Evolutionary conservation across 2,797 vertebrate genomes (phyloP).

Genomic region (Lemur catta): DNA sequence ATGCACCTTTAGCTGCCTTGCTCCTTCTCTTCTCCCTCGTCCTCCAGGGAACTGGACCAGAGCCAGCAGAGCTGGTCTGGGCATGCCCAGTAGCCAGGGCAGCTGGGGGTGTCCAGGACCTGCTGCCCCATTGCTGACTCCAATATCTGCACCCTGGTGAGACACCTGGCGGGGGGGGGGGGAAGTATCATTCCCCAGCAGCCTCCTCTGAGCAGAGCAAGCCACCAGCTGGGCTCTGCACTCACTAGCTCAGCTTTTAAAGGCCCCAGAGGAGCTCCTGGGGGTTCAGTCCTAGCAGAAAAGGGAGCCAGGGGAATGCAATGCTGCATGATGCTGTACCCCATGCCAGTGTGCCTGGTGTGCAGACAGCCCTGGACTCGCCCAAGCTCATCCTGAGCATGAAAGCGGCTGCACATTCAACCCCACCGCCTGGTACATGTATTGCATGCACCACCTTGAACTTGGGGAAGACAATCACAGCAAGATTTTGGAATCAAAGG

Average conservation of each 20-base stretch:
- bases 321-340: not conserved
- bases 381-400: not conserved
- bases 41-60: not conserved
- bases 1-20: not conserved
- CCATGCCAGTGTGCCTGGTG: not conserved
- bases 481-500: not conserved
- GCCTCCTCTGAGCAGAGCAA: not conserved
- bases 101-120: not conserved
- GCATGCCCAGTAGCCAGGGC: not conserved
- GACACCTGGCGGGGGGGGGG: not conserved
- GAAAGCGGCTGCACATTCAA: not conserved
- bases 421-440: accelerated
- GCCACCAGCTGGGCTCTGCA: not conserved
- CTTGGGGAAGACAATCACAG: not conserved
- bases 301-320: not conserved
- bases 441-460: not conserved
- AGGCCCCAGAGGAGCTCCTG: not conserved
- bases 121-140: not conserved
- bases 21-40: not conserved
- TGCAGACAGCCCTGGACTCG: not conserved
- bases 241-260: not conserved
- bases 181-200: not conserved
- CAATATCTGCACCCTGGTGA: not conserved
- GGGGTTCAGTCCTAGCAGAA: not conserved
- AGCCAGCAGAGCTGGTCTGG: not conserved